Base-by-base conservation (phyloP, 2,888 invertebrate genomes). In the Apamea anceps region DNA sequence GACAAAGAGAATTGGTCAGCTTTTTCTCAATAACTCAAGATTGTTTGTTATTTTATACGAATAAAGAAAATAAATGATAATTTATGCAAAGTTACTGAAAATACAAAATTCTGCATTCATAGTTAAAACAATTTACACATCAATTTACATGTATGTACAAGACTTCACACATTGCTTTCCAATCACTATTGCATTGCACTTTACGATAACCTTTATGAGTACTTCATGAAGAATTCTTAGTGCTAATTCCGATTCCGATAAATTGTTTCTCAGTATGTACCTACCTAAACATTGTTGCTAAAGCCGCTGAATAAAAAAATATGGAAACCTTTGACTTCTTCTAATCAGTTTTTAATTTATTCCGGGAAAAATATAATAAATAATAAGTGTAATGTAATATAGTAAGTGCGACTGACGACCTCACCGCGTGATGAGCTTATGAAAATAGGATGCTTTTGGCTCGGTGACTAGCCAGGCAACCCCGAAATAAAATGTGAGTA, bases 241-340 rank as follows among this genome's bases (percentile, higher is more conserved):
- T 65, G 45, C n/a, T 63, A 76, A 81, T 85, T 85, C 84, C 83
- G 80, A 74, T 67, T 72, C 71, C 60, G 77, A 85, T 83, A 83
- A 28, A 13, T 12, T 13, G 13, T 28, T n/a, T 73, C 62, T 37
- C 25, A 12, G 10, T 32, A 42, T 60, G 18, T 71, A 71, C 21
- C 48, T 71, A 71, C 21, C 48, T 45, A 78, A 80, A 67, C 10
- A 25, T 54, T 70, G 72, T 85, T 73, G 77, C 74, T 73, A 82
- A 62, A 42, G 28, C 28, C 37, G 13, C 28, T 42, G 28, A 62
- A 74, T 62, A 60, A 75, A 66, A 71, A 65, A 57, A 77, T 18
- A 21, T 7, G 10, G 10, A 7, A 70, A 85, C 68, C 75, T 85
- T 66, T 77, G 73, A 80, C 77, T 42, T 75, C 37, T n/a, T 25